Evolutionary conservation across 2,113 vertebrate species (phyloP), one percentile per base, ranked within the genome.

Genomic region (Tachycineta bicolor): DNA sequence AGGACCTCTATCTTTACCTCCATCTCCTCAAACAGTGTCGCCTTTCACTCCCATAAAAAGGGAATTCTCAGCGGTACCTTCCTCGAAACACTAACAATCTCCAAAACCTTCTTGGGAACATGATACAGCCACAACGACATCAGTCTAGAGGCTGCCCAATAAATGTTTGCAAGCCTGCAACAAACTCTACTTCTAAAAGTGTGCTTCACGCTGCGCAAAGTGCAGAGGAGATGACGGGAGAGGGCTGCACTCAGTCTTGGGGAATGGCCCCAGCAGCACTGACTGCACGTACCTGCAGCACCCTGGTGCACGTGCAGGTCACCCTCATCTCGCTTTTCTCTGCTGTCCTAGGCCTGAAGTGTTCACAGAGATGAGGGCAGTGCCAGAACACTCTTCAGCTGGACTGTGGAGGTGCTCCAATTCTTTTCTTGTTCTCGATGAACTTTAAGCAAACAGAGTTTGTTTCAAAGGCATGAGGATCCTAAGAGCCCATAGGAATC

Each of bases 71-170:
- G 41, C 2, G 68, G 97, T 87, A 16, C 74, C 43, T 94, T 95
- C 77, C 89, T 94, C 41, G 46, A 96, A 97, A 91, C 67, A 70
- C 68, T 90, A 93, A 95, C 76, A 87, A 60, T 94, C 92, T 91
- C 79, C 87, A 94, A 95, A 97, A 96, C 94, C n/a, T 97, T 96
- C 94, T 96, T 1, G 14, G 71, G 96, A 98, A 97, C 85, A 76
- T 43, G 96, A 91, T 97, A 96, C 86, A 90, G 93, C 97, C 96
- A 96, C 96, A 98, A 98, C 92, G 93, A 97, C 97, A 97, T 96
- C 96, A 76, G 31, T 65, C 94, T 96, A 97, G 96, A 97, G 95
- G 90, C 62, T 95, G 93, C 89, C 96, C 96, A 98, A 97, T 97
- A 97, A 97, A 97, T 88, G 90, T 96, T 97, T 96, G 94, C 96